phyloP scores from a whole-genome alignment of 2,888 invertebrate genomes.

The Metallyticus violacea region DNA sequence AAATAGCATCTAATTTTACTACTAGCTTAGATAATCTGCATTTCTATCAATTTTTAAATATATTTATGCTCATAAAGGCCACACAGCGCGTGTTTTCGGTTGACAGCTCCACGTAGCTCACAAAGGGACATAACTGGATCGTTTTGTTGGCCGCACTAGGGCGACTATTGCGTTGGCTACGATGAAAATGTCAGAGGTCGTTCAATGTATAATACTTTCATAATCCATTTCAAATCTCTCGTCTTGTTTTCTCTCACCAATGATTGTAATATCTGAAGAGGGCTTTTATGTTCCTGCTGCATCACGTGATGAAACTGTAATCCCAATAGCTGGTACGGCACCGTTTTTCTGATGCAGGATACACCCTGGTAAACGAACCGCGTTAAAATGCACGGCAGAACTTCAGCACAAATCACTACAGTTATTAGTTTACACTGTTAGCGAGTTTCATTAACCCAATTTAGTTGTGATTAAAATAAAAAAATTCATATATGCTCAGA shows the following conservation, averaged over 20 bases:
- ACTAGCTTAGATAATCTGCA: too few relatives aligned
- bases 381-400: too few relatives aligned
- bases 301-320: neutral
- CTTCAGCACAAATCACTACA: too few relatives aligned
- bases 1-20: too few relatives aligned
- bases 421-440: too few relatives aligned
- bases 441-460: too few relatives aligned
- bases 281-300: neutral
- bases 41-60: too few relatives aligned
- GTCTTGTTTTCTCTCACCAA: neutral
- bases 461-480: too few relatives aligned
- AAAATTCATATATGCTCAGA: too few relatives aligned
- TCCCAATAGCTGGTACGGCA: neutral
- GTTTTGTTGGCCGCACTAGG: neutral
- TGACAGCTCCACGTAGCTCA: too few relatives aligned
- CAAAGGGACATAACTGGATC: neutral
- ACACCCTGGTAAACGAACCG: neutral
- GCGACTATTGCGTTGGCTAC: neutral
- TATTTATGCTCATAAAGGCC: too few relatives aligned
- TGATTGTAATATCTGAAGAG: neutral
- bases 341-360: neutral
- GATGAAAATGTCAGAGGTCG: neutral
- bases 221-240: neutral
- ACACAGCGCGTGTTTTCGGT: too few relatives aligned
- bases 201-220: neutral